Base-by-base conservation (phyloP, 2,797 vertebrate genomes). In the Halcyon chelicuti region DNA sequence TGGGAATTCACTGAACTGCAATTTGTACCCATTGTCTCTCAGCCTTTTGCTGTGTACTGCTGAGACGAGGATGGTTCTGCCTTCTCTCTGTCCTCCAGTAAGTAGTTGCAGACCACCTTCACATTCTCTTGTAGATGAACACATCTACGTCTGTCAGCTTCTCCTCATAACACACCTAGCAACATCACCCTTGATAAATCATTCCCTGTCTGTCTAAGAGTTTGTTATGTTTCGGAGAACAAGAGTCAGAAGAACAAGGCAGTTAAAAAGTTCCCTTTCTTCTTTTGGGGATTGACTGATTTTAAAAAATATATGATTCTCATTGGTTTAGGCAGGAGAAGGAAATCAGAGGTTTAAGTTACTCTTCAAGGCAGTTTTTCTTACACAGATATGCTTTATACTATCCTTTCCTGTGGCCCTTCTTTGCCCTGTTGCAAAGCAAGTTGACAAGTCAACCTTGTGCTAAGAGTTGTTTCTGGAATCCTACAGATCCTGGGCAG, bases 401-500 rank as follows among this genome's bases (percentile, higher is more conserved):
- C 21, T 72, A 2, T n/a, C 13, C 15, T 90, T 88, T 89, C 28
- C 55, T 12, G 8, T 63, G 42, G 35, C 13, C 1, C 0, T 65
- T 74, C 1, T 18, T 54, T 9, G 17, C 57, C n/a, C 85, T 57
- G 18, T 26, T 65, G 58, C n/a, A 87, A 90, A 91, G 25, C 33
- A 91, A 74, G 39, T 8, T 72, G 57, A 35, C 81, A 40, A 95
- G 31, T 40, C 0, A 2, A 77, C 19, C 46, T 74, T 44, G 19
- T 44, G 74, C 67, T 91, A 87, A 89, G 29, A 54, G 21, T 71
- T 57, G 4, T 61, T 86, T 63, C 84, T 93, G 71, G 82, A 90
- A 85, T 57, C 12, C 44, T 58, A 28, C 20, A 54, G 57, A 1
- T 0, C 17, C 8, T 0, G 0, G 23, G 29, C 29, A 88, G 18